phyloP scores from a whole-genome alignment of 2,797 vertebrate genomes.

The Enteromius argenteus region DNA sequence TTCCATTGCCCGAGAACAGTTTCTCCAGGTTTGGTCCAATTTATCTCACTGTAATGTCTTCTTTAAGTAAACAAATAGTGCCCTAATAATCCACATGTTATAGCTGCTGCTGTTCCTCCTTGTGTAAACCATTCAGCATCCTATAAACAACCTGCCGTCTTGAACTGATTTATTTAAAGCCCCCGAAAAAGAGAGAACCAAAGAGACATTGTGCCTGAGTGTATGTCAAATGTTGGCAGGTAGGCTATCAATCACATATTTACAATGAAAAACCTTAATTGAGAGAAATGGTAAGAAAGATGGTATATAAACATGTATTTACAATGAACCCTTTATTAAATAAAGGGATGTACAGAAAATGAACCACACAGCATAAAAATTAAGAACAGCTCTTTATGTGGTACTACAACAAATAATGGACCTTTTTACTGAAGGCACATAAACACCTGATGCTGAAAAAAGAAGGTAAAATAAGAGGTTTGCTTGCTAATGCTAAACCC shows the following conservation, averaged over 20 bases:
- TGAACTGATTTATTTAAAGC: background rate
- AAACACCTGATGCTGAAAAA: constrained; percentile 37
- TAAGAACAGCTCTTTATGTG: background rate
- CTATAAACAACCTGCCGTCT: constrained; percentile 34
- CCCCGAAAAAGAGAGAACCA: constrained; percentile 35
- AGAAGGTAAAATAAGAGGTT: background rate
- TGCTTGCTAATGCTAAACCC: background rate
- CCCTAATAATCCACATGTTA: constrained; percentile 45
- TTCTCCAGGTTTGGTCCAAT: constrained; percentile 25
- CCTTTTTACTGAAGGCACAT: constrained; percentile 39
- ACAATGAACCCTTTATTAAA: constrained; percentile 19
- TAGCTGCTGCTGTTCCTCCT: constrained; percentile 20
- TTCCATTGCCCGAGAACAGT: constrained; percentile 14
- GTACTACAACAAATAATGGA: constrained; percentile 5
- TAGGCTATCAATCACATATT: constrained; percentile 31
- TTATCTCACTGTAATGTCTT: constrained; percentile 22
- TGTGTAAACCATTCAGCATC: constrained; percentile 14
- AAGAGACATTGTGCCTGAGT: constrained; percentile 41
- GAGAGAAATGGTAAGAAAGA: background rate
- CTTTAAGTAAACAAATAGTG: constrained; percentile 45
- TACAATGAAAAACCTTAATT: constrained; percentile 34
- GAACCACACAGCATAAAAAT: background rate
- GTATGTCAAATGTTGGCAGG: constrained; percentile 23
- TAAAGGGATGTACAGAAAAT: background rate
- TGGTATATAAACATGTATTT: constrained; percentile 37